These are phyloP conservation scores for Margaritifera margaritifera DNA, from an alignment of 2,888 invertebrate genomes.

Conservation along the genomic window DNA sequence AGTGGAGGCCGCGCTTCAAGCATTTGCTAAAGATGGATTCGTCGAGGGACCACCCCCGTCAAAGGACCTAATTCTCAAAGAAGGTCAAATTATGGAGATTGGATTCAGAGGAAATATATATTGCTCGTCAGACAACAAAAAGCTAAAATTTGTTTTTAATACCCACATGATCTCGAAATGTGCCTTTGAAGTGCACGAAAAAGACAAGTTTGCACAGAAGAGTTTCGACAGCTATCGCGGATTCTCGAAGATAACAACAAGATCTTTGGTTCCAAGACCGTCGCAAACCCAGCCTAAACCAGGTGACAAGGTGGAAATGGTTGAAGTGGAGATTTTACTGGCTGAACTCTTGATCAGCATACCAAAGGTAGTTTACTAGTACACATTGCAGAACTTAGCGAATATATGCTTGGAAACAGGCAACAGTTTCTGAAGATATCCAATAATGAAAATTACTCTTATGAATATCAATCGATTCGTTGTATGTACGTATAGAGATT, in stretches of 20 bases:
- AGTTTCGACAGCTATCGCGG: slow-evolving; percentile 64
- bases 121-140: slow-evolving; percentile 26
- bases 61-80: slow-evolving; percentile 53
- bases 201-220: slow-evolving; percentile 67
- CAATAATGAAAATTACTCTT: too few species aligned
- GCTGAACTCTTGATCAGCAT: slow-evolving; percentile 62
- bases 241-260: slow-evolving; percentile 57
- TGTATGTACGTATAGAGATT: too few species aligned
- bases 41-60: slow-evolving; percentile 59
- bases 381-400: too few species aligned
- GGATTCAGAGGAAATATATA: slow-evolving; percentile 65
- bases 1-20: slow-evolving; percentile 47
- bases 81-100: slow-evolving; percentile 64
- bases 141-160: slow-evolving; percentile 52
- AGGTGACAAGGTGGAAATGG: slow-evolving; percentile 35
- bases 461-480: too few species aligned
- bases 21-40: slow-evolving; percentile 56
- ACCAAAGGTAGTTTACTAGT: slow-evolving; percentile 55
- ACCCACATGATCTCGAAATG: slow-evolving; percentile 54
- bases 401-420: too few species aligned
- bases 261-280: slow-evolving; percentile 38
- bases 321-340: slow-evolving; percentile 50
- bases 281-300: slow-evolving; percentile 24
- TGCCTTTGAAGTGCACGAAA: slow-evolving; percentile 53
- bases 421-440: too few species aligned